Evolutionary conservation across 30 jellyfish, hydroid and myxozoan species (phyloP), one percentile per base, ranked within the genome.

Genomic region (Haliclystus octoradiatus): DNA sequence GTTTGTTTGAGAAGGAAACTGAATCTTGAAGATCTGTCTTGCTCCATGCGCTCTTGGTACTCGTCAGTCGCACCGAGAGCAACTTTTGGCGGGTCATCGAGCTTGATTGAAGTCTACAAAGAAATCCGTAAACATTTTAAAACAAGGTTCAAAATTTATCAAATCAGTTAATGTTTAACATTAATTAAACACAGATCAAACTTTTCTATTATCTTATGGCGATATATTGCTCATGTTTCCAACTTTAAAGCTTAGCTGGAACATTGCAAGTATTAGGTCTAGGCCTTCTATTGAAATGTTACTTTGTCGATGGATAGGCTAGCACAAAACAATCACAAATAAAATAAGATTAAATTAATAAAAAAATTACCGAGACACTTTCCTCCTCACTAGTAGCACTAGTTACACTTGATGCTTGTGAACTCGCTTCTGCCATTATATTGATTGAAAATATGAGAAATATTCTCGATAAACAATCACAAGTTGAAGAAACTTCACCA

Each of bases 11-110:
- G 70, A 25, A 92, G 80, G 49, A 66, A 92, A 77, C 77, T 92
- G 52, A 92, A 82, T 57, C 99, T 74, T 27, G 95, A 69, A 31
- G 95, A 77, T 68, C 93, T 83, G 67, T 92, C 99, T 50, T 86
- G 78, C 73, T 92, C 99, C 82, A 92, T 92, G 51, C 84, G 78
- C 70, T 92, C 95, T 5, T 49, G 63, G 60, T 92, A 88, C 23
- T 81, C 97, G 65, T 88, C 53, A 26, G 66, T 75, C 31, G 64
- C 83, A 64, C 74, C 64, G 82, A 75, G 63, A 25, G 71, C 61
- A 2, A 19, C 57, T 40, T 40, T 40, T 9, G 14, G 14, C 9
- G 19, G 57, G 57, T 19, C 19, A 19, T 19, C 57, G 19, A 40
- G 9, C 57, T 40, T 40, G 9, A 19, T 9, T 19, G 57, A 19